phyloP scores from a whole-genome alignment of 2,888 invertebrate species.

The Tenthredo distinguenda region DNA sequence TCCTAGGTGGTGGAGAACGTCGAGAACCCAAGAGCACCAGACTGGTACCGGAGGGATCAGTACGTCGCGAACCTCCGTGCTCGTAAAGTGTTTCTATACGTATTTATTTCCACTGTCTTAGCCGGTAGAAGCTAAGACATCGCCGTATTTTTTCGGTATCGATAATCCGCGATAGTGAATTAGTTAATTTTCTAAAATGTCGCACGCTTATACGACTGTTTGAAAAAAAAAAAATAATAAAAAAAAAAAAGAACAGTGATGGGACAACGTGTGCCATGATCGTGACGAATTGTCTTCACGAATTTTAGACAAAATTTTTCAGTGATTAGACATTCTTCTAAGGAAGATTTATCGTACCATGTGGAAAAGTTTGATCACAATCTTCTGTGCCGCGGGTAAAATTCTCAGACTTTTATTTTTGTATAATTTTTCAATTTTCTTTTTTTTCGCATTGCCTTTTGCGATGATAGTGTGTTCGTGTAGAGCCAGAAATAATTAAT shows the following conservation, averaged over 20 bases:
- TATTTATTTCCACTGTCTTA: constrained; percentile 63
- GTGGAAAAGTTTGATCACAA: constrained; percentile 66
- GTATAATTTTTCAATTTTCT: not conserved
- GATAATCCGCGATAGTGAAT: constrained; percentile 13
- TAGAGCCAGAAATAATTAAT: not conserved
- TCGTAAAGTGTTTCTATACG: constrained; percentile 13
- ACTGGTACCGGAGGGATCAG: constrained; percentile 61
- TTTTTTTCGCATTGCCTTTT: not conserved
- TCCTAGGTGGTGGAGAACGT: constrained; percentile 26
- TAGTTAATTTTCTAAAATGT: constrained; percentile 10
- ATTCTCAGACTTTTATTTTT: not conserved
- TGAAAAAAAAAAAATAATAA: not conserved
- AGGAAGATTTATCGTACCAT: constrained; percentile 59
- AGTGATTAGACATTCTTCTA: constrained; percentile 33
- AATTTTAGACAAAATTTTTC: constrained; percentile 12
- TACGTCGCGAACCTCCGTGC: constrained; percentile 69
- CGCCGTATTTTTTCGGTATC: constrained; percentile 36
- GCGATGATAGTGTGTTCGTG: not conserved
- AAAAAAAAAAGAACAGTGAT: constrained; percentile 11
- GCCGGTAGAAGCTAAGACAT: constrained; percentile 7
- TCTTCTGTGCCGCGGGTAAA: constrained; percentile 70
- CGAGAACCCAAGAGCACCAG: constrained; percentile 39
- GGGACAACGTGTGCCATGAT: not conserved
- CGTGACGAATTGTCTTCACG: not conserved
- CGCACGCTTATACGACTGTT: not conserved